Percentiles rank a stretch among this genome's conserved stretches.
Conservation (phyloP, 2,888 invertebrate species). For the Drosophila kambysellisi region DNA sequence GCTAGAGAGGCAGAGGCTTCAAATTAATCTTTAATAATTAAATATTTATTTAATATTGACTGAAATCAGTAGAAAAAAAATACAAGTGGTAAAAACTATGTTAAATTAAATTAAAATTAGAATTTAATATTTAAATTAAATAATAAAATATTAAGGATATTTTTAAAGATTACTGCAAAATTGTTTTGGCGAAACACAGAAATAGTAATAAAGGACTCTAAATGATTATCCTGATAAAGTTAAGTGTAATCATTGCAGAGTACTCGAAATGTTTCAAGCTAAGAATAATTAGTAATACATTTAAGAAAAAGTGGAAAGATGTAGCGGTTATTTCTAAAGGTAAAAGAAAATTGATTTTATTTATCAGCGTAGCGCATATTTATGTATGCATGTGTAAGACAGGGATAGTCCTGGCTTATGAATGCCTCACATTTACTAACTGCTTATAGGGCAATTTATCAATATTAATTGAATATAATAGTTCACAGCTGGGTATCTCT, state of each 20-base stretch:
- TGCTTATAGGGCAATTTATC: not conserved
- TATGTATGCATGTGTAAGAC: not conserved
- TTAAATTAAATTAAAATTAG: not conserved
- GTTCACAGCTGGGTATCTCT: not conserved
- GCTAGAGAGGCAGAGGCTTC: not conserved
- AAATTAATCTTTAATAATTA: not conserved
- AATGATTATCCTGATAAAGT: too few relatives aligned
- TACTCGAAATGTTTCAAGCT: too few relatives aligned
- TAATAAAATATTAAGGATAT: too few relatives aligned
- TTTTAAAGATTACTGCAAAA: too few relatives aligned
- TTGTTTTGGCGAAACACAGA: too few relatives aligned
- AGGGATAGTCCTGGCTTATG: not conserved
- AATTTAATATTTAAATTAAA: not conserved
- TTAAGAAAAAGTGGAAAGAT: too few relatives aligned
- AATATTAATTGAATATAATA: not conserved
- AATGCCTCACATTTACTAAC: not conserved
- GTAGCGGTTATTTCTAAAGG: too few relatives aligned
- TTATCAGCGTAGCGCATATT: not conserved
- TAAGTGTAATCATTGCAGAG: too few relatives aligned
- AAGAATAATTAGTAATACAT: too few relatives aligned
- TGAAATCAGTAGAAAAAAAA: not conserved
- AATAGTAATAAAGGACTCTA: too few relatives aligned
- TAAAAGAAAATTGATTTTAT: too few relatives aligned
- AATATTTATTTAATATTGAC: not conserved
- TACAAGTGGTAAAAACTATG: not conserved